A percentile compares a stretch with the other conserved stretches of the same genome.
phyloP scores from a whole-genome alignment of 2,888 invertebrate species.

The Julus scanicus region DNA sequence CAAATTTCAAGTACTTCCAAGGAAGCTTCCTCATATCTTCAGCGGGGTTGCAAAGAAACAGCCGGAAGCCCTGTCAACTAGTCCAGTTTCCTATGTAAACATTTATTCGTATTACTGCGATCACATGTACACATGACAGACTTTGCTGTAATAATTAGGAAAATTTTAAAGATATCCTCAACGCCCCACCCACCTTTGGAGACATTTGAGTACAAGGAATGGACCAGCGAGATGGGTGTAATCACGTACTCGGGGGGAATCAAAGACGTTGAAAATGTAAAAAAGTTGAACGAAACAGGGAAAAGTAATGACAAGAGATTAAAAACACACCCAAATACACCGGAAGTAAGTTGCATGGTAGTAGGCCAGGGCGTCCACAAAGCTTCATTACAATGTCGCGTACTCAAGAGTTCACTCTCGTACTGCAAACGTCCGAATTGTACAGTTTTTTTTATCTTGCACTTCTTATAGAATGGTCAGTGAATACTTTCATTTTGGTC shows the following conservation, averaged over 20 bases:
- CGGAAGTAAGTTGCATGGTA: slow-evolving; percentile 33
- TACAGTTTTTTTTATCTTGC: slow-evolving; percentile 2
- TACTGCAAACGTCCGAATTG: not conserved
- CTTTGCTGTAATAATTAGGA: slow-evolving; percentile 56
- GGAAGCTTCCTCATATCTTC: too few species aligned
- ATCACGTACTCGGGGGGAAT: slow-evolving; percentile 20
- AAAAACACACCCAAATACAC: slow-evolving; percentile 33
- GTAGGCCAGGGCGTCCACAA: slow-evolving; percentile 30
- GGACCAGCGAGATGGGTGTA: slow-evolving; percentile 48
- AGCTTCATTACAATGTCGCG: not conserved
- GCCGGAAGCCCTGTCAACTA: not conserved
- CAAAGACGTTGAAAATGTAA: slow-evolving; percentile 28
- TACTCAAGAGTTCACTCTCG: not conserved
- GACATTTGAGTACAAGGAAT: slow-evolving; percentile 50
- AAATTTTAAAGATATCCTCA: slow-evolving; percentile 50
- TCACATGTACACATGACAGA: slow-evolving; percentile 56
- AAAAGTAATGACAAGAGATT: slow-evolving; percentile 27
- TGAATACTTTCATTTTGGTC: slow-evolving; percentile 12
- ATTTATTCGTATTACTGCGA: slow-evolving; percentile 55
- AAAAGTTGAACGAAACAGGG: slow-evolving; percentile 23
- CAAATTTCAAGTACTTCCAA: too few species aligned
- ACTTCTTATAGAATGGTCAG: slow-evolving; percentile 23
- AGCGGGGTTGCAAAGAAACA: not conserved
- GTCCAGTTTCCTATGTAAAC: slow-evolving; percentile 55
- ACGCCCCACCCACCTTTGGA: slow-evolving; percentile 30